Evolutionary conservation across 2,113 vertebrate genomes (phyloP), one percentile per base, ranked within the genome.

Genomic region (Apodemus sylvaticus): DNA sequence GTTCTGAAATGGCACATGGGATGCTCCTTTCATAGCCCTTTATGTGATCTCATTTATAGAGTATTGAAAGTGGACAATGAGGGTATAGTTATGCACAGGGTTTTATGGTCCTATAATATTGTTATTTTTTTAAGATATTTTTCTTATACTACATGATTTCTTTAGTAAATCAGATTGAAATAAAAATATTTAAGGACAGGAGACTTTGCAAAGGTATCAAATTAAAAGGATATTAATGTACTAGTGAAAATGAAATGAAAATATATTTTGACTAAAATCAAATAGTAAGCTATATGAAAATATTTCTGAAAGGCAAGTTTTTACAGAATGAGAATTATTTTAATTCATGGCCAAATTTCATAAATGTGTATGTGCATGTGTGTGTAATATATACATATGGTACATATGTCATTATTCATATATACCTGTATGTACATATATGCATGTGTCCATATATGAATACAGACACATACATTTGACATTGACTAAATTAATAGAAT

Each of bases 41-140:
- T 55, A 31, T 5, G 53, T 26, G 11, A 12, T 64, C 42, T 51
- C 26, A n/a, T 64, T 70, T 91, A 60, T 29, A 82, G 62, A 92
- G 51, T 36, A 45, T 11, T 91, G 66, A n/a, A 70, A 12, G 26
- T 45, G 29, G n/a, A 62, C 1, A 42, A 26, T 85, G 74, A 92
- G 14, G 20, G 10, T n/a, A 77, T 20, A 70, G 73, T 83, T 73
- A 36, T 78, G 11, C 12, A 68, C 39, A 93, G 79, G 24, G n/a
- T 64, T 60, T 85, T 93, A 70, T 51, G 16, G 79, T 79, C 73
- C 58, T 79, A 90, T 70, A 58, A 95, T n/a, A n/a, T n/a, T n/a
- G n/a, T n/a, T n/a, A n/a, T 66, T 66, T 66, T 53, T 60, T 17
- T 11, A 64, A 29, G 31, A 83, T 78, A 74, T 86, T 78, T 85